Conservation (phyloP, 2,113 vertebrate species). For the Carassius auratus region DNA sequence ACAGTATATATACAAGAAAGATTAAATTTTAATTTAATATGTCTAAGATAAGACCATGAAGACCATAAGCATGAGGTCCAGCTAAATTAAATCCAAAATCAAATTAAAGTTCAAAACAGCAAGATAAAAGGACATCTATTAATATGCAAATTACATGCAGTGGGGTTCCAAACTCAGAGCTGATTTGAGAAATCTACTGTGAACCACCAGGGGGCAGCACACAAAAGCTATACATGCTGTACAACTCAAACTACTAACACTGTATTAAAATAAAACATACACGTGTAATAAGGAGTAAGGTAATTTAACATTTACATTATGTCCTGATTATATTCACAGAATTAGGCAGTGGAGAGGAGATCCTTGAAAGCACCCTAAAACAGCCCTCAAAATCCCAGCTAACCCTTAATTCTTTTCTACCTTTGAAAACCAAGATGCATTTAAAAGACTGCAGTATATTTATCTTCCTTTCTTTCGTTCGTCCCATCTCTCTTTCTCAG, state of each 20-base stretch:
- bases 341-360: neutral
- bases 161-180: neutral
- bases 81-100: neutral
- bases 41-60: neutral
- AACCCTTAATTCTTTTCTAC: too few relatives aligned
- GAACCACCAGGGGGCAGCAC: conserved; percentile 40
- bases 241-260: neutral
- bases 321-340: neutral
- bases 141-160: conserved; percentile 1
- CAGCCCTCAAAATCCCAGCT: neutral
- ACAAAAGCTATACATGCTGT: neutral
- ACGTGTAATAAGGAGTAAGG: neutral
- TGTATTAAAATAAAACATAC: neutral
- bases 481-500: conserved; percentile 29
- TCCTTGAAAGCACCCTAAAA: neutral
- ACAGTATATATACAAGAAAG: neutral
- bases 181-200: neutral
- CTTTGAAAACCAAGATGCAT: conserved; percentile 10
- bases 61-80: neutral
- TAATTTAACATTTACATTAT: neutral
- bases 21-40: neutral
- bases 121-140: conserved; percentile 8
- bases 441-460: conserved; percentile 13
- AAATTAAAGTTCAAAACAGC: conserved; percentile 1
- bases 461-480: neutral